A percentile compares a stretch with the other conserved stretches of the same genome.
Evolutionary conservation across 2,113 vertebrate genomes (phyloP).

Genomic region (Microcebus griseorufus): DNA sequence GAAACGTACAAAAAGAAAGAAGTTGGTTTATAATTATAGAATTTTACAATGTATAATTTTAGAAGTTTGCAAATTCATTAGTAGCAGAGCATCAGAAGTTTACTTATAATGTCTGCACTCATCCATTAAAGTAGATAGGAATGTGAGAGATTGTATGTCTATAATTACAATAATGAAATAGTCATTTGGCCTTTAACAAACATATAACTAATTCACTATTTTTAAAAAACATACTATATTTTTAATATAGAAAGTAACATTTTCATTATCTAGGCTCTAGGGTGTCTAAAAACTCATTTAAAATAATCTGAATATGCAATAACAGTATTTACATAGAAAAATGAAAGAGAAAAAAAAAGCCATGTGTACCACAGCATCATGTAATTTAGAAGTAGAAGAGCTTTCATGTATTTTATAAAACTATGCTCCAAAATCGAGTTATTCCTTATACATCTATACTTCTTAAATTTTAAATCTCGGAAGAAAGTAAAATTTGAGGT

Average conservation of each 20-base stretch:
- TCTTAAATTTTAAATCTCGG: not conserved
- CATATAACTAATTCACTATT: constrained; percentile 39
- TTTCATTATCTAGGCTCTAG: constrained; percentile 41
- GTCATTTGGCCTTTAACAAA: constrained; percentile 36
- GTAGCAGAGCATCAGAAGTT: not conserved
- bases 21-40: not conserved
- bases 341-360: not conserved
- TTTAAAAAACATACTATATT: not conserved
- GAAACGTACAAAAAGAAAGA: not conserved
- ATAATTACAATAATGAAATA: constrained; percentile 38
- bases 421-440: not conserved
- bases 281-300: constrained; percentile 37
- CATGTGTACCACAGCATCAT: not conserved
- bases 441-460: not conserved
- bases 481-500: not conserved
- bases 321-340: constrained; percentile 48
- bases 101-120: not conserved
- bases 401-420: not conserved
- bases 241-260: constrained; percentile 44
- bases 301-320: constrained; percentile 46
- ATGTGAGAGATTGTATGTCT: not conserved
- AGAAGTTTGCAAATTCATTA: not conserved
- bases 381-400: not conserved
- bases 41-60: not conserved
- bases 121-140: constrained; percentile 27